These are phyloP conservation scores for Drosophila biarmipes DNA, from an alignment of 1,140 invertebrate species.

Conservation along the genomic window DNA sequence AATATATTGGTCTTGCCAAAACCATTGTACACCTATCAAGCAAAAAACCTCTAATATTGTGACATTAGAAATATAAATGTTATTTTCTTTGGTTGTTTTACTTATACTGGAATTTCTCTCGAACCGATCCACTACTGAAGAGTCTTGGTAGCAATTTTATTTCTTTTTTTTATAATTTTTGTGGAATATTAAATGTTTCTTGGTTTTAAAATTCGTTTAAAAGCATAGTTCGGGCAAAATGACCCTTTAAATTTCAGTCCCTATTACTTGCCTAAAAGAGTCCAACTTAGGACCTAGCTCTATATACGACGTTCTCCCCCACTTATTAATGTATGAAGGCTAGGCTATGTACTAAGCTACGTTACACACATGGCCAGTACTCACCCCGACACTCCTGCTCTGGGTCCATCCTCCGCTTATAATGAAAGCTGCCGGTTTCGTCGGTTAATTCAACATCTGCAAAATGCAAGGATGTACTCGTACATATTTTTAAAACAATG, in stretches of 20 bases:
- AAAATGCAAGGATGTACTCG: conserved; percentile 43
- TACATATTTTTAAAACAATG: conserved; percentile 48
- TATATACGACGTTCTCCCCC: neutral
- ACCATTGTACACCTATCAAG: no score
- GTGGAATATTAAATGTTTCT: no score
- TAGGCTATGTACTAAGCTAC: conserved; percentile 4
- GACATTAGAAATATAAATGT: no score
- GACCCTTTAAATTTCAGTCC: neutral
- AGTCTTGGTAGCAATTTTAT: no score
- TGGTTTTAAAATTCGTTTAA: no score
- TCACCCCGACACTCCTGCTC: conserved; percentile 13
- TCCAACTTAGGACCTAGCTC: neutral
- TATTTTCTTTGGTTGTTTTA: no score
- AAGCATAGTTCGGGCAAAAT: neutral
- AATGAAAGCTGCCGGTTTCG: conserved; percentile 38
- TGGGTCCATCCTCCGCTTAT: conserved; percentile 11
- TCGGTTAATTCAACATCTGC: conserved; percentile 52
- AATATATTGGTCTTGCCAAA: no score
- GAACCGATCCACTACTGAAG: no score
- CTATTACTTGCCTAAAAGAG: neutral
- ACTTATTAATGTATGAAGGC: conserved; percentile 14
- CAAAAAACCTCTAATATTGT: no score
- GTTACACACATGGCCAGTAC: conserved; percentile 8
- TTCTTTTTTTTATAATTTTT: no score
- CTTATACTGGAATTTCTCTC: no score